Percentiles rank a stretch among this genome's conserved stretches.
phyloP scores from a whole-genome alignment of 2,113 vertebrate genomes.

The Ibidorhyncha struthersii region DNA sequence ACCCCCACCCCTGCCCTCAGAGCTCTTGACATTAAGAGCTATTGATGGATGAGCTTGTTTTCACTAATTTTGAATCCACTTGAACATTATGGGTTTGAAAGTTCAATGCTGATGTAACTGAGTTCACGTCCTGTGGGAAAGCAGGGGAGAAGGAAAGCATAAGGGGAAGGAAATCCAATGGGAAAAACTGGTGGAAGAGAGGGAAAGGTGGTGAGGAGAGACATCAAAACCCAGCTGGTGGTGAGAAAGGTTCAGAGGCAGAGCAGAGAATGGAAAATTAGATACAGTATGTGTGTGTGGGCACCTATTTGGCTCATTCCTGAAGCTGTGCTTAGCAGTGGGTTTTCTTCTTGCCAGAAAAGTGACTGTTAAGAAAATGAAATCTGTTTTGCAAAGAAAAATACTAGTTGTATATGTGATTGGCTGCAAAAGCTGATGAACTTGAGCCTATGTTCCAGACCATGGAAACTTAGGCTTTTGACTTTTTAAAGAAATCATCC shows the following conservation, averaged over 20 bases:
- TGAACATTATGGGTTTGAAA: background rate
- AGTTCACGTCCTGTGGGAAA: background rate
- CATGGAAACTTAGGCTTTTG: background rate
- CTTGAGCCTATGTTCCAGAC: background rate
- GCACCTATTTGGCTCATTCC: background rate
- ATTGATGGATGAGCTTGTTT: conserved; percentile 44
- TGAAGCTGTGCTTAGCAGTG: background rate
- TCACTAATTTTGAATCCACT: conserved; percentile 14
- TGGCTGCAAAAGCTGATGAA: background rate
- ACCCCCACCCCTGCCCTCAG: background rate
- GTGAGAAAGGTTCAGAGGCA: background rate
- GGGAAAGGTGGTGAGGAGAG: background rate
- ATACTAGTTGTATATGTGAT: background rate
- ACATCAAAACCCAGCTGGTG: background rate
- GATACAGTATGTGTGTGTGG: too few relatives aligned
- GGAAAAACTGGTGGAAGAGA: background rate
- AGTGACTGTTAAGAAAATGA: background rate
- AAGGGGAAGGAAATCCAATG: background rate
- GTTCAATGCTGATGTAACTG: conserved; percentile 20
- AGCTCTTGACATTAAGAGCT: conserved; percentile 47
- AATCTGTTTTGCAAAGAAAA: background rate
- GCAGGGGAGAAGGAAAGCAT: too few relatives aligned
- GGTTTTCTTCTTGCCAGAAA: background rate
- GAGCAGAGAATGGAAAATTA: background rate
- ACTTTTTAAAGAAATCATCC: background rate